Base-by-base conservation (phyloP, 1,140 invertebrate genomes). In the Zaprionus gabonicus region DNA sequence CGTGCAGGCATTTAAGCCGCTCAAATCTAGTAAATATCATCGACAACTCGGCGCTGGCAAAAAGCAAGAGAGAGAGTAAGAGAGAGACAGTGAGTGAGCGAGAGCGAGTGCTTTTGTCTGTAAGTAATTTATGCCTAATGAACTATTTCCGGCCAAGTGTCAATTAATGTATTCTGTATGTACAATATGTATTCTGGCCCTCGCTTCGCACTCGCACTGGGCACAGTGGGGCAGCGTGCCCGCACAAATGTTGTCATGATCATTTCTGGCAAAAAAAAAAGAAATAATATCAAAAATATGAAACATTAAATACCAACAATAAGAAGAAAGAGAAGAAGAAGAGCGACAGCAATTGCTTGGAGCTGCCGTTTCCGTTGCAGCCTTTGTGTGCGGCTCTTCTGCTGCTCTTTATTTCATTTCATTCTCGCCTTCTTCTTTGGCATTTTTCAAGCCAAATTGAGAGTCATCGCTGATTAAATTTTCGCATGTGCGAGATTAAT, bases 91-190 rank as follows among this genome's bases (percentile, higher is more conserved):
- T n/a, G 49, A 57, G 51, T 55, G 57, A 71, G 64, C 49, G 72
- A 65, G 64, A 63, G 60, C 59, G 75, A 72, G 70, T 70, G 81
- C 81, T 84, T 76, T 88, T 90, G 81, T 90, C 85, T 84, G 84
- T 85, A 81, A 71, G 82, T 91, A 88, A 85, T 88, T 85, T 88
- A 88, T 88, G 85, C 85, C 86, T 88, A 88, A 88, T 88, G 85
- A 88, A 88, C 86, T 88, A 90, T 88, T 88, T 88, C 85, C 85
- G 85, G 85, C 85, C 86, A 88, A 88, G 85, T 88, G 85, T 88
- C 85, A 88, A 88, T 88, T 88, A 88, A 88, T 88, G 76, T 88
- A 88, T 88, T 88, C 85, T 85, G 85, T 15, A 38, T 46, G 15
- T 38, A 20, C 20, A 20, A 20, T 20, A 38, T 44, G 56, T 73